Base-by-base conservation (phyloP, 2,888 invertebrate genomes). In the Drosophila pseudotalamancana region DNA sequence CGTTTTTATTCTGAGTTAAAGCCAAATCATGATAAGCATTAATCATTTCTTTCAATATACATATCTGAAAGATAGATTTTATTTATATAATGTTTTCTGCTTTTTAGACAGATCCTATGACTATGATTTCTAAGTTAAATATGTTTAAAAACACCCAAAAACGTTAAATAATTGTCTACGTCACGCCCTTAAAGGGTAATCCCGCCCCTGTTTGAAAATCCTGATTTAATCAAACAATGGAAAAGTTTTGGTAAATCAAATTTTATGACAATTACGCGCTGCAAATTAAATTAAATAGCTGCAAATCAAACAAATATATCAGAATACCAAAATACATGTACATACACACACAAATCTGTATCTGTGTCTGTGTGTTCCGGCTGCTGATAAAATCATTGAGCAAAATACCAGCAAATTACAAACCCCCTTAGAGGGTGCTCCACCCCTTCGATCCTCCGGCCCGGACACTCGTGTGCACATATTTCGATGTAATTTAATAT, bases 401-500 rank as follows among this genome's bases (percentile, higher is more conserved):
- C n/a, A 86, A 83, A 83, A 83, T 83, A 66, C 87, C 83, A 81
- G 84, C 74, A 83, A 83, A 83, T 83, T 83, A 83, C 78, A 77
- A 81, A 67, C 77, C 12, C 14, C n/a, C 16, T 1, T 16, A 11
- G 40, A 16, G 40, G 40, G 40, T 42, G 40, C 25, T 25, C 23
- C 5, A 3, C 12, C 14, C 25, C 25, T 9, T 14, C 23, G 14
- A 9, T 3, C 40, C 14, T 11, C 2, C 12, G 25, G 4, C 8
- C 27, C 6, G 27, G 25, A 16, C 34, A 32, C 73, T 81, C 76
- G 48, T 77, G 70, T 83, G 74, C 77, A 81, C 81, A 76, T 81
- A 81, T 77, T 82, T 86, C 77, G 75, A 72, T 89, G 89, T 88
- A 89, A 89, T 85, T 89, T 89, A 89, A 89, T 89, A 89, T 89